Evolutionary conservation across 2,888 invertebrate species (phyloP).

Genomic region (Hyalella azteca): DNA sequence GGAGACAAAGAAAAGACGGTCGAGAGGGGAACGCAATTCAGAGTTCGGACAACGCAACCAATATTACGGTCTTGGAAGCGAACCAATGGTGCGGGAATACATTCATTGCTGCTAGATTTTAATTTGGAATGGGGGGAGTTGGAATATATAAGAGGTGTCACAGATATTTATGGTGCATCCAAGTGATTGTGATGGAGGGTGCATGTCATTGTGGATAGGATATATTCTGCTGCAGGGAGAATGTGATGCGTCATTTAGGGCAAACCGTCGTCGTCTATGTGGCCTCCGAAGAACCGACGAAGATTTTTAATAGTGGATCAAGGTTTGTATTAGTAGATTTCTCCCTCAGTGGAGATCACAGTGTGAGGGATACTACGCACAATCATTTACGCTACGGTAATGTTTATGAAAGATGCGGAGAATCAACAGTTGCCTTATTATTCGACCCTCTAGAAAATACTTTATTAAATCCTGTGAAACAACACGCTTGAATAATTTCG

Average conservation of each 20-base stretch:
- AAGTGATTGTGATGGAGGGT: conserved; percentile 20
- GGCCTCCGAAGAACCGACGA: not conserved
- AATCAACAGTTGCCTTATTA: no score
- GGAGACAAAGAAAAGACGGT: not conserved
- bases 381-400: no score
- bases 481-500: no score
- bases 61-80: not conserved
- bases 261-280: no score
- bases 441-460: no score
- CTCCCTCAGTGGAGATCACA: no score
- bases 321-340: no score
- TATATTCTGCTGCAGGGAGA: not conserved
- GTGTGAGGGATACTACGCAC: no score
- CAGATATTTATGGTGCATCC: conserved; percentile 15
- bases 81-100: conserved; percentile 26
- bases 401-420: no score
- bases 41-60: not conserved
- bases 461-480: no score
- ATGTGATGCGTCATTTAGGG: no score
- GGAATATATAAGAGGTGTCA: conserved; percentile 17
- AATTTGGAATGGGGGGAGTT: conserved; percentile 5
- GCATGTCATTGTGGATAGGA: not conserved
- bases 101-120: conserved; percentile 30
- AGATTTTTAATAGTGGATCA: not conserved
- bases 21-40: conserved; percentile 4